Evolutionary conservation across 2,113 vertebrate species (phyloP).

Genomic region (Cyprinodon tularosa): DNA sequence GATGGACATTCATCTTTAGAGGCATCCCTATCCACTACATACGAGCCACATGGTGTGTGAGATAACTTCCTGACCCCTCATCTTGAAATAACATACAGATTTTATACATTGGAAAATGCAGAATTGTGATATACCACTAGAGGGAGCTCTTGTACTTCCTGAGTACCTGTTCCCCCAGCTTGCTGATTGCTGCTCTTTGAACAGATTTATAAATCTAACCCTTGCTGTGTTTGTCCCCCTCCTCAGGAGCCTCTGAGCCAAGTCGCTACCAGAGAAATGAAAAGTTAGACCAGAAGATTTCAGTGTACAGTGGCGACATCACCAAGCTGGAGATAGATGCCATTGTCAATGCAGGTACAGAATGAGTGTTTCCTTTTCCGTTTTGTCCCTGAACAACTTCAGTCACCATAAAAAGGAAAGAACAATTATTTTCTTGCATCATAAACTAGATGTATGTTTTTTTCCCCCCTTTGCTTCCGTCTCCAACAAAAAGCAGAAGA

Average conservation of each 20-base stretch:
- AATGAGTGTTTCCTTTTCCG: not conserved
- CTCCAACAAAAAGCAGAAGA: slow-evolving; percentile 6
- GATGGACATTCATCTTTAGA: no score
- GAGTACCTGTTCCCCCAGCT: not conserved
- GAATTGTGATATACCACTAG: not conserved
- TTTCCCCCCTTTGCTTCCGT: not conserved
- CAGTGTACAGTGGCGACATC: slow-evolving; percentile 86
- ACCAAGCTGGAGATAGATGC: slow-evolving; percentile 89
- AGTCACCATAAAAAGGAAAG: not conserved
- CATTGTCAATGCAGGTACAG: slow-evolving; percentile 86
- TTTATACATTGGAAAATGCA: not conserved
- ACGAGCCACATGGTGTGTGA: not conserved
- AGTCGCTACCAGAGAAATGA: slow-evolving; percentile 54
- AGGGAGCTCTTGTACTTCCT: not conserved
- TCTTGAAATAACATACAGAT: not conserved
- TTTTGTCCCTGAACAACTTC: not conserved
- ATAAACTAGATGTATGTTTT: slow-evolving; percentile 2
- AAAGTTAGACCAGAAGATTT: slow-evolving; percentile 85
- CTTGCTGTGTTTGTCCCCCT: not conserved
- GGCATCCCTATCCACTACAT: no score
- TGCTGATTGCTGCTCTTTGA: not conserved
- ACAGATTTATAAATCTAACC: not conserved
- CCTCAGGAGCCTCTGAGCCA: slow-evolving; percentile 41
- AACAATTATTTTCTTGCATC: not conserved
- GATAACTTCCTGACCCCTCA: no score